phyloP scores from a whole-genome alignment of 2,113 vertebrate species.

The Pampusana beccarii region DNA sequence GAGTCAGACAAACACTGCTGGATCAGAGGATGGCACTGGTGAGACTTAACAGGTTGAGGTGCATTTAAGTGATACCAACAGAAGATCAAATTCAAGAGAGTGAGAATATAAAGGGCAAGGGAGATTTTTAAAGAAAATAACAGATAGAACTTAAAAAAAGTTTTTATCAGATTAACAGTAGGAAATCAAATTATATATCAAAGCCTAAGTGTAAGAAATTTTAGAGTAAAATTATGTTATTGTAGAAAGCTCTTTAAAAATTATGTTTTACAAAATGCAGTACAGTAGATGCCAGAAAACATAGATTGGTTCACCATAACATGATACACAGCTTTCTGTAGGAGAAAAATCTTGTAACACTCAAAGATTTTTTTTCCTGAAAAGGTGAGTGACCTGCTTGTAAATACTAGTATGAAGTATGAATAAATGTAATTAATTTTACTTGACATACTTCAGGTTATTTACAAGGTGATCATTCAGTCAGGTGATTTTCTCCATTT shows the following conservation, averaged over 20 bases:
- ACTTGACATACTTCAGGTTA: not conserved
- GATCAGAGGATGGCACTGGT: not conserved
- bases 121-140: not conserved
- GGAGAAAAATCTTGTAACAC: not conserved
- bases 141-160: not conserved
- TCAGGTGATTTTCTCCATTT: not conserved
- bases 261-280: not conserved
- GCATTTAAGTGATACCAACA: not conserved
- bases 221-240: not conserved
- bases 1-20: not conserved
- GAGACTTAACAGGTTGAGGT: not conserved
- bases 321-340: accelerated
- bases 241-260: not conserved
- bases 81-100: not conserved
- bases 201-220: not conserved
- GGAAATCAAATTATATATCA: not conserved
- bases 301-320: not conserved
- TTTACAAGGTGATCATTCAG: not conserved
- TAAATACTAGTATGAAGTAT: not conserved
- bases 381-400: not conserved
- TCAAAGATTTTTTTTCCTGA: not conserved
- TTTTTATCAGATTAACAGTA: not conserved
- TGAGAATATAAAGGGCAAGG: not conserved
- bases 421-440: not conserved
- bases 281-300: not conserved